Base-by-base conservation (phyloP, 2,888 invertebrate species). In the Sycophila texana region DNA sequence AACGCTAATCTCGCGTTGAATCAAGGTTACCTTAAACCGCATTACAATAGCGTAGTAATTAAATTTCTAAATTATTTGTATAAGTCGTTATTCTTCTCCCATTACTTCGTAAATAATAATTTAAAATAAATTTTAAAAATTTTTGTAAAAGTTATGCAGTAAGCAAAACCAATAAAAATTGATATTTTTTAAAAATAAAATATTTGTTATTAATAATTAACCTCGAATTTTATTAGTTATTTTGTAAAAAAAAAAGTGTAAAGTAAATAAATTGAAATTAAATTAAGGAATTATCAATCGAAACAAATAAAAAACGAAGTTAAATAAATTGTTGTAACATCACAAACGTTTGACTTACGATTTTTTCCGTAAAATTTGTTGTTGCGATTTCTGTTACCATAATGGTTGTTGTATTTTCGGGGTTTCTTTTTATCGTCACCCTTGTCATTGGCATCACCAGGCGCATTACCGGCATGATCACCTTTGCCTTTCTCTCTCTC, bases 311-410 rank as follows among this genome's bases (percentile, higher is more conserved):
- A 55, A 60, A 72, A 20, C 10, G 26, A 55, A 55, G 13, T 53
- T 4, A 14, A n/a, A 53, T 53, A 53, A n/a, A 22, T 55, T n/a
- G 7, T 39, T 7, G 1, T 39, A 10, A 7, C 39, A 10, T 39
- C 39, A 39, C 1, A 22, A 47, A 10, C 58, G n/a, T 53, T 14
- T n/a, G 13, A 76, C 81, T 81, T 53, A 81, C 81, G 81, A 74
- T 74, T 79, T 57, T 81, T 81, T 39, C 81, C 77, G 18, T 74
- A 79, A 77, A 53, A 66, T 65, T 71, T 66, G 60, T 79, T 76
- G 47, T 72, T 70, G 51, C 81, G 79, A 72, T 72, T 77, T 63
- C 65, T 63, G 49, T 57, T 73, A 49, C 67, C 61, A 20, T 73
- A 75, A 16, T 60, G 51, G 10, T 66, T 49, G 16, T 74, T 63